A percentile compares a stretch with the other conserved stretches of the same genome.
Evolutionary conservation across 2,888 invertebrate species (phyloP).

Genomic region (Dermolepida albohirtum): DNA sequence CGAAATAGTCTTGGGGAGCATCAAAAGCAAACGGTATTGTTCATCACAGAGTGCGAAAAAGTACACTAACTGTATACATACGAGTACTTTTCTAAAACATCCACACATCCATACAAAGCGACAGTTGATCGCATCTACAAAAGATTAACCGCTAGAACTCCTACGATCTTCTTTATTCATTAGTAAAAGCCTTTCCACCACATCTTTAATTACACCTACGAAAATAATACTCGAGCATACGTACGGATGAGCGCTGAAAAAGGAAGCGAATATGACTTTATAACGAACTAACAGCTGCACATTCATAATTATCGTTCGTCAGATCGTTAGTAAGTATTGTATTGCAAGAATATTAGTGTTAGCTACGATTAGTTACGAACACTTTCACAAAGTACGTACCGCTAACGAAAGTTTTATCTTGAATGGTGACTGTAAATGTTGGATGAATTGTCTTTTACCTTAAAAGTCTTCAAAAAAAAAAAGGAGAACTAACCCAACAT

Average conservation of each 20-base stretch:
- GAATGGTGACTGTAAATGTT: background rate
- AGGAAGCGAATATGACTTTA: background rate
- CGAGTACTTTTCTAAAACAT: conserved; percentile 17
- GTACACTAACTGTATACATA: conserved; percentile 25
- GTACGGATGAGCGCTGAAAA: background rate
- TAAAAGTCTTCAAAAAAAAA: conserved; percentile 2
- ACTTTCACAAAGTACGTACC: conserved; percentile 31
- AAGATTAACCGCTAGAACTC: conserved; percentile 30
- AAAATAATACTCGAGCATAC: conserved; percentile 4
- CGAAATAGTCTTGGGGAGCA: background rate
- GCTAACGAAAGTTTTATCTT: conserved; percentile 25
- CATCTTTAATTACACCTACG: conserved; percentile 9
- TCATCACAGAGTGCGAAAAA: conserved; percentile 35
- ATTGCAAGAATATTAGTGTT: background rate
- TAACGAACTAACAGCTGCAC: background rate
- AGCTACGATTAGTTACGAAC: background rate
- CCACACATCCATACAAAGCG: background rate
- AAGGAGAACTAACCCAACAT: background rate
- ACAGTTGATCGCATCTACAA: conserved; percentile 12
- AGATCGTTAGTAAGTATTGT: background rate
- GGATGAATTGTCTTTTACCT: conserved; percentile 14
- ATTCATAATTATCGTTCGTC: conserved; percentile 22
- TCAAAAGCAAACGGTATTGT: conserved; percentile 14
- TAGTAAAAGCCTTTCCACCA: background rate
- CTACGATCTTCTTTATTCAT: conserved; percentile 16